Evolutionary conservation across 1,140 invertebrate genomes (phyloP), one percentile per base, ranked within the genome.

Genomic region (Calliopsis andreniformis): DNA sequence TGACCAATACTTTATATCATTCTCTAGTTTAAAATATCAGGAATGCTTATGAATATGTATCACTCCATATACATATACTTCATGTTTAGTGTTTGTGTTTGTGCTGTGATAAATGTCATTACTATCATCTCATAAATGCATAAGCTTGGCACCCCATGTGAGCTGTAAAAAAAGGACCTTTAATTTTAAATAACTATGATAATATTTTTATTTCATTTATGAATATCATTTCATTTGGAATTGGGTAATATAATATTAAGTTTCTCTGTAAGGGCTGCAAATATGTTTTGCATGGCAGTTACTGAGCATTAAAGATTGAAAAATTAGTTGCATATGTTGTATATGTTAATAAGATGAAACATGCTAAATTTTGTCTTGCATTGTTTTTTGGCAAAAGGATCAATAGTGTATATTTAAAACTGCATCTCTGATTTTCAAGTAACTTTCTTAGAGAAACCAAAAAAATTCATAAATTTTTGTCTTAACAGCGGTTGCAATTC

Each of bases 401-500:
- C 12, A 39, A 25, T 79, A 6, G 28, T 62, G 43, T 35, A 20
- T 7, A 30, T 45, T 35, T 23, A 25, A 58, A 45, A 32, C 23
- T 59, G n/a, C 1, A n/a, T 4, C 5, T 55, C n/a, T 39, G 35
- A 30, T 42, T 71, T 35, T 49, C 56, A 64, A 2, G 10, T 28
- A 28, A 25, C 59, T 64, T 71, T 61, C 12, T 30, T 32, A 58
- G 43, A 71, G 68, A 64, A 45, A 79, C 56, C 47, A 43, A 23
- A 68, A 61, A 58, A 28, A 62, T 71, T 79, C 30, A 18, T 77
- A 77, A 47, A 20, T 72, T 83, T 83, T 92, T 84, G 75, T 79
- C 89, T 91, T 92, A 92, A 92, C 90, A 92, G 90, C 87, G 89
- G 88, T 91, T 92, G 91, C 91, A 92, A 92, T 90, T 91, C 87